These are phyloP conservation scores for Oenanthe oenanthe DNA, from an alignment of 2,113 vertebrate genomes.

Conservation along the genomic window DNA sequence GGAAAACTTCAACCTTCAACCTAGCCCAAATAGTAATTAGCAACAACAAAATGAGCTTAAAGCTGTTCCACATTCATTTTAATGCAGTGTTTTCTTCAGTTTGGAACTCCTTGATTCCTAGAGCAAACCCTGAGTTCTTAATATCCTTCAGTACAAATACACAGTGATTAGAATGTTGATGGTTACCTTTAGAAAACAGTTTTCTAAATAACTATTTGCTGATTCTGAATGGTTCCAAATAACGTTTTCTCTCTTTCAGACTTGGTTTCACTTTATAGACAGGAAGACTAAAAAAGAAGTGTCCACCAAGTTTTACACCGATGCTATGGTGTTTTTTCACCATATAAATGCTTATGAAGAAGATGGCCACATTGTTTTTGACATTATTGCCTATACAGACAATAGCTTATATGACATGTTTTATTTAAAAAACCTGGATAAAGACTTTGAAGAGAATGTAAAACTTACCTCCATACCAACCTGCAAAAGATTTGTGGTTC, in stretches of 20 bases:
- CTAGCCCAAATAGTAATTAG: background rate
- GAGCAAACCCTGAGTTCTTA: background rate
- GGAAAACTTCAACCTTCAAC: background rate
- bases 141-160: background rate
- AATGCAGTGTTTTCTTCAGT: background rate
- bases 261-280: slow-evolving; percentile 90
- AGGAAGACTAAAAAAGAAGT: slow-evolving; percentile 82
- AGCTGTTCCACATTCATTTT: background rate
- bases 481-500: slow-evolving; percentile 86
- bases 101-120: background rate
- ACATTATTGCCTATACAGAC: slow-evolving; percentile 85
- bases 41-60: background rate
- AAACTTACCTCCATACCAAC: slow-evolving; percentile 64
- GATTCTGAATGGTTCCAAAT: background rate
- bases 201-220: background rate
- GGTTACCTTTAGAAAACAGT: background rate
- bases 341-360: slow-evolving; percentile 94
- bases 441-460: slow-evolving; percentile 34
- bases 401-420: slow-evolving; percentile 89
- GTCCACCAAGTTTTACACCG: slow-evolving; percentile 79
- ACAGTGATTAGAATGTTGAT: background rate
- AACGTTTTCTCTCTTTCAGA: slow-evolving; percentile 73
- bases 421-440: slow-evolving; percentile 83
- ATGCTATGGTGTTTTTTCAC: slow-evolving; percentile 87
- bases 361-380: slow-evolving; percentile 85